Conservation (phyloP, 2,113 vertebrate species). For the Protomyctophum bolini region DNA sequence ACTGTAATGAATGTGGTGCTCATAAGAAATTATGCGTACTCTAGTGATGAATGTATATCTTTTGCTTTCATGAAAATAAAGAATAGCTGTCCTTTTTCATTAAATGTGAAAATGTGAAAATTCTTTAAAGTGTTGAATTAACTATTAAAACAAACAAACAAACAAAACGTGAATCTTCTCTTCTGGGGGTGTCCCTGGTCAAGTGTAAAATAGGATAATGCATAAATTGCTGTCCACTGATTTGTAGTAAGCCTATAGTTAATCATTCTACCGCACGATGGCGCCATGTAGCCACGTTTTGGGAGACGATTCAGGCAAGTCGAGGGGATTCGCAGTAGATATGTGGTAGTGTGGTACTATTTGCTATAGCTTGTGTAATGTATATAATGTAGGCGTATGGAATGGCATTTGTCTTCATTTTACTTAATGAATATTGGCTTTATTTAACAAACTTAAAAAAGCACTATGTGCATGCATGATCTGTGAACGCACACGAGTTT, state of each 20-base stretch:
- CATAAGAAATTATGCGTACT: constrained; percentile 36
- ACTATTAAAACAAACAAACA: too few species aligned
- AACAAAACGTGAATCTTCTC: too few species aligned
- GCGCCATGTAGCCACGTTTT: constrained; percentile 21
- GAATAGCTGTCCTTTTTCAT: constrained; percentile 26
- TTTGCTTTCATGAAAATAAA: constrained; percentile 53
- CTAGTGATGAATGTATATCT: constrained; percentile 36
- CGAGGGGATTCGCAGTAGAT: not conserved
- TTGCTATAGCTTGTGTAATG: not conserved
- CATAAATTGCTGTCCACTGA: too few species aligned
- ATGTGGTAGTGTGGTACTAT: too few species aligned
- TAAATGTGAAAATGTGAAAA: not conserved
- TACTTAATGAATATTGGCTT: not conserved
- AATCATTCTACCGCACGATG: constrained; percentile 41
- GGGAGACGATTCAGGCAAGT: not conserved
- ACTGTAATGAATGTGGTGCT: constrained; percentile 58
- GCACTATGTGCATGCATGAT: not conserved
- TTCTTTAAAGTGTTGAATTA: too few species aligned
- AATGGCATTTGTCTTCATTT: not conserved
- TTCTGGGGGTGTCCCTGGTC: too few species aligned
- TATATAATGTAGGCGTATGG: too few species aligned
- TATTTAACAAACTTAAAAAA: not conserved
- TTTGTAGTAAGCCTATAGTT: not conserved
- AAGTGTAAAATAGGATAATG: too few species aligned
- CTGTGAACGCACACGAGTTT: too few species aligned